A percentile compares a stretch with the other conserved stretches of the same genome.
phyloP scores from a whole-genome alignment of 1,140 invertebrate species.

The Drosophila teissieri region DNA sequence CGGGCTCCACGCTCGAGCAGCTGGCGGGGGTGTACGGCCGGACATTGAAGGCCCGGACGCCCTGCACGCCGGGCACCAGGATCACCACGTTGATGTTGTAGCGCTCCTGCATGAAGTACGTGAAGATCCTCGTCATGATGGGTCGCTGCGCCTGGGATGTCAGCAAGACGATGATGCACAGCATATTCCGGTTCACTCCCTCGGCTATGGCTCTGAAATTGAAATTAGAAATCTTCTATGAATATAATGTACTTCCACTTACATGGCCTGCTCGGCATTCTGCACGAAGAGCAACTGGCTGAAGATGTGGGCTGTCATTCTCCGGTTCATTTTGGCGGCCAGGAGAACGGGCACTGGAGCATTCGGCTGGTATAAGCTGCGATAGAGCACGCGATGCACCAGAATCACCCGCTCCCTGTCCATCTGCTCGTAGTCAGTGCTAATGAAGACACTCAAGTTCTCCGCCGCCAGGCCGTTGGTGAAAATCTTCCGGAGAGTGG shows the following conservation, averaged over 20 bases:
- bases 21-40: conserved; percentile 27
- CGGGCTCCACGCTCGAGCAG: conserved; percentile 17
- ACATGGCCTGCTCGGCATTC: conserved; percentile 23
- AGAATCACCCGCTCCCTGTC: not conserved
- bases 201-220: not conserved
- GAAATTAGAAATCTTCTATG: no score
- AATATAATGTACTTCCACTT: no score
- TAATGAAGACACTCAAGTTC: conserved; percentile 40
- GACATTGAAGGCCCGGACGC: conserved; percentile 23
- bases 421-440: conserved; percentile 41
- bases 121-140: conserved; percentile 48
- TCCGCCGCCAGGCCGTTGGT: conserved; percentile 16
- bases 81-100: conserved; percentile 55
- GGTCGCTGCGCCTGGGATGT: not conserved
- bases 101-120: conserved; percentile 39
- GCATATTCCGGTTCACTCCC: not conserved
- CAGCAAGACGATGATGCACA: conserved; percentile 36
- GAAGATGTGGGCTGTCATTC: not conserved
- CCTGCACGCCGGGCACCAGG: conserved; percentile 9
- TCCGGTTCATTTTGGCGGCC: not conserved
- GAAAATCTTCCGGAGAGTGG: conserved; percentile 28
- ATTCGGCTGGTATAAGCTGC: not conserved
- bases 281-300: conserved; percentile 46
- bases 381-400: conserved; percentile 17
- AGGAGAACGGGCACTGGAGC: conserved; percentile 39